These are phyloP conservation scores for Rafetus swinhoei DNA, from an alignment of 2,113 vertebrate species.

Conservation along the genomic window DNA sequence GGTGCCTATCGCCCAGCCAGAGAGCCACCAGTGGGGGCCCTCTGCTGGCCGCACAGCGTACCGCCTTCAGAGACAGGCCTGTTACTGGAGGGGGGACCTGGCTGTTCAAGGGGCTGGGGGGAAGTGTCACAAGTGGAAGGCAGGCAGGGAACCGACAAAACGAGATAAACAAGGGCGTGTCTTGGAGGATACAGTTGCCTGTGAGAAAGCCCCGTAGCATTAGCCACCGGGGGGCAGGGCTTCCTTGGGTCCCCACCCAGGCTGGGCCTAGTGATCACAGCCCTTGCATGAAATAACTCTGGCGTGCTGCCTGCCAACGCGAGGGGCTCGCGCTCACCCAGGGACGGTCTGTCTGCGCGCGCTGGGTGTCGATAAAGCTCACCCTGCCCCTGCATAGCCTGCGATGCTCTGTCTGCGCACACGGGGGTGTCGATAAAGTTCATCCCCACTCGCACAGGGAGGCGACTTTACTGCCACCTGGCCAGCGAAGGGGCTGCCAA, in stretches of 20 bases:
- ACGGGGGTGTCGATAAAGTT: neutral
- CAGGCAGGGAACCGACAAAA: too few relatives aligned
- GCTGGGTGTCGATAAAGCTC: neutral
- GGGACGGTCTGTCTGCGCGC: neutral
- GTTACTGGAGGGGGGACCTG: slow-evolving; percentile 15
- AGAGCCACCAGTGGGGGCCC: too few relatives aligned
- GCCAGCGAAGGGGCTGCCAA: neutral
- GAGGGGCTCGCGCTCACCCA: too few relatives aligned
- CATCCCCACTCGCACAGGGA: neutral
- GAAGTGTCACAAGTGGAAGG: too few relatives aligned
- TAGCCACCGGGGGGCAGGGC: neutral
- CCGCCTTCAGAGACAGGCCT: neutral
- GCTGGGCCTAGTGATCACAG: neutral
- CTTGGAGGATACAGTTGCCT: neutral
- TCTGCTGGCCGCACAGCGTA: neutral
- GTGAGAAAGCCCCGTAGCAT: neutral
- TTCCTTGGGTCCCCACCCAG: neutral
- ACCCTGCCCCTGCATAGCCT: neutral
- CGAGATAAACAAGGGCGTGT: neutral
- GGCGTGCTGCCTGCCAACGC: neutral
- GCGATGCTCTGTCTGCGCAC: neutral
- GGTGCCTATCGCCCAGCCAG: neutral
- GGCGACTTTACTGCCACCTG: neutral
- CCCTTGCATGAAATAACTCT: neutral
- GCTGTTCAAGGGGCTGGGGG: slow-evolving; percentile 68